These are phyloP conservation scores for Campylorhamphus procurvoides DNA, from an alignment of 2,113 vertebrate species.

Conservation along the genomic window DNA sequence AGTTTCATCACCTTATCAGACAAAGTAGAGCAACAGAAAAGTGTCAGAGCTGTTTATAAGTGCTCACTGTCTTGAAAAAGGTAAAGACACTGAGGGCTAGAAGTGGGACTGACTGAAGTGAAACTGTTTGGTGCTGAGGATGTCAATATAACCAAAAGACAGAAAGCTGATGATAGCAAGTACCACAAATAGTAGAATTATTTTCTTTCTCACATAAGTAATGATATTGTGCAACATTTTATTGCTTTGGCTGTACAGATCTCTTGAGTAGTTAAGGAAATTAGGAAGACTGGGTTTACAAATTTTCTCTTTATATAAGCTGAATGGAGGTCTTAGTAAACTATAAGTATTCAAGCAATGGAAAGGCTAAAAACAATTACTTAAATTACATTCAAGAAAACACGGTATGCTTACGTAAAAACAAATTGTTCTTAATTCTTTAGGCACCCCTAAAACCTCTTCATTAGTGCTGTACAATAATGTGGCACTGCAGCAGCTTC, in stretches of 20 bases:
- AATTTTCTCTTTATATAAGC: slow-evolving; percentile 17
- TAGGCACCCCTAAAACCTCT: not conserved
- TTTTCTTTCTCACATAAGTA: not conserved
- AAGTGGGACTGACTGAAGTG: not conserved
- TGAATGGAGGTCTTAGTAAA: slow-evolving; percentile 37
- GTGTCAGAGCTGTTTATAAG: not conserved
- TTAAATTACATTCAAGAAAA: slow-evolving; percentile 39
- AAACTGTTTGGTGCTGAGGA: not conserved
- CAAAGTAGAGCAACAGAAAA: not conserved
- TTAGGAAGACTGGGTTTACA: slow-evolving; percentile 42
- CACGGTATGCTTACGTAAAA: slow-evolving; percentile 6
- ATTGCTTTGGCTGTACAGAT: slow-evolving; percentile 32
- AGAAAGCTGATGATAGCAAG: not conserved
- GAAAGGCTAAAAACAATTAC: slow-evolving; percentile 12
- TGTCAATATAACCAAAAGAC: not conserved
- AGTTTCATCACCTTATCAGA: not conserved
- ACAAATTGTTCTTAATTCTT: not conserved
- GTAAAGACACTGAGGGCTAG: not conserved
- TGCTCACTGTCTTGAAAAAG: not conserved
- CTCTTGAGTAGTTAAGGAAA: slow-evolving; percentile 43
- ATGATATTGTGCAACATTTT: slow-evolving; percentile 4
- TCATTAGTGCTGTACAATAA: not conserved
- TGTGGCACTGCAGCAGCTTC: not conserved
- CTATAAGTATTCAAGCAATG: slow-evolving; percentile 17
- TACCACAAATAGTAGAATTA: not conserved